Evolutionary conservation across 2,888 invertebrate species (phyloP), one percentile per base, ranked within the genome.

Genomic region (Stenichneumon culpator): DNA sequence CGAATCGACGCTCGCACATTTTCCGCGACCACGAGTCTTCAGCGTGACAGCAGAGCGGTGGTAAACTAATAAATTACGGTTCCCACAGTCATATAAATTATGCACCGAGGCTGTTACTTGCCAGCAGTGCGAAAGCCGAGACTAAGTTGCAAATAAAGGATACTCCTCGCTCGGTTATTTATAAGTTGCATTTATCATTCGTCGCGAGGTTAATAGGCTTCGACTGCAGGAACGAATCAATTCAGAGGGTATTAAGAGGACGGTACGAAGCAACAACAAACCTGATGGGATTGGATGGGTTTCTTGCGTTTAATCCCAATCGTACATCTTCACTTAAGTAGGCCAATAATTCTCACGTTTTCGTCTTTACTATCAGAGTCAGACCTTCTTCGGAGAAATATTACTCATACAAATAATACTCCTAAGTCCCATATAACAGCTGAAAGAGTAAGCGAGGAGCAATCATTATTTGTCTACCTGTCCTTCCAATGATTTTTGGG

Each of bases 211-310:
- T 81, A 78, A 81, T 84, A 78, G 81, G 81, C 82, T 84, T 75
- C 84, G 84, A 84, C 68, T 74, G 74, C 84, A 73, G 81, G 82
- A 84, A 84, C 84, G 84, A 84, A 84, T 84, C 84, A 84, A 82
- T 84, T 82, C 79, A 36, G 79, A 57, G 52, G 69, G 70, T 50
- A 60, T 81, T 60, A 82, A 70, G 65, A 78, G 79, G 57, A 70
- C 83, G 74, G 70, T 63, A 75, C 32, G 74, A 63, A 60, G 67
- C 67, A 82, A 63, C 75, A 69, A 82, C 70, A 39, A 70, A 82
- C 63, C 63, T 52, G 65, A 44, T 44, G 65, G 63, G 74, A 83
- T 83, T 67, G 69, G 69, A 79, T 28, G 32, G 63, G 28, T 82
- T 79, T 78, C 54, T 19, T 74, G 50, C n/a, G 82, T 74, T 75